Evolutionary conservation across 2,797 vertebrate genomes (phyloP).

Genomic region (Alauda arvensis): DNA sequence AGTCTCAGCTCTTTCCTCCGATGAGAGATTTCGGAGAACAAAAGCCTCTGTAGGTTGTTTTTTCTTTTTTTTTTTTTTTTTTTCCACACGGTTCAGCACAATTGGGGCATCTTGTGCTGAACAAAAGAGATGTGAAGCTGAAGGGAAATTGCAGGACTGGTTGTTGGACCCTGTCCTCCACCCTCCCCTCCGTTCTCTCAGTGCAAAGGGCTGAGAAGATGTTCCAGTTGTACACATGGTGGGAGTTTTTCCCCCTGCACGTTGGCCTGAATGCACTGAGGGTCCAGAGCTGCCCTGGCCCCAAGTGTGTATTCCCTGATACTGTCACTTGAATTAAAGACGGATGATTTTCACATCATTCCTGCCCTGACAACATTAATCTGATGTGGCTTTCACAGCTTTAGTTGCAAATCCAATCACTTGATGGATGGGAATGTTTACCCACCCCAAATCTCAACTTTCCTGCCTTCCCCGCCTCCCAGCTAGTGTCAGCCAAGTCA

Average conservation of each 20-base stretch:
- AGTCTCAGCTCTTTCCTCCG: not conserved
- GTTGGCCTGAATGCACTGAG: not conserved
- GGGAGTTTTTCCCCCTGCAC: not conserved
- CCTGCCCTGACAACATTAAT: not conserved
- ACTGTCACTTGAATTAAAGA: conserved; percentile 16
- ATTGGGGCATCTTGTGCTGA: not conserved
- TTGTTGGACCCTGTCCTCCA: not conserved
- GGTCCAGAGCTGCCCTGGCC: not conserved
- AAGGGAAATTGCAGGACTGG: not conserved
- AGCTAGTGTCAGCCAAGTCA: conserved; percentile 42
- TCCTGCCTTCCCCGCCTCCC: conserved; percentile 35
- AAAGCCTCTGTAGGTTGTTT: not conserved
- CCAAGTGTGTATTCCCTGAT: not conserved
- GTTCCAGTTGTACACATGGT: not conserved
- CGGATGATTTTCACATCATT: conserved; percentile 10
- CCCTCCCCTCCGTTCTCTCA: not conserved
- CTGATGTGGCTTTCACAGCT: conserved; percentile 34
- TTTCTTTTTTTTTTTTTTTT: not conserved
- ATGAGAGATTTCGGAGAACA: not conserved
- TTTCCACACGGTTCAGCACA: conserved; percentile 4
- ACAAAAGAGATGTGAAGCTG: not conserved
- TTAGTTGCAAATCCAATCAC: conserved; percentile 40
- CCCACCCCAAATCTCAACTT: conserved; percentile 56
- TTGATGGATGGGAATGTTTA: conserved; percentile 50
- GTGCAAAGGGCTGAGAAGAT: not conserved